A percentile compares a stretch with the other conserved stretches of the same genome.
Evolutionary conservation across 1,140 invertebrate genomes (phyloP).

Genomic region (Saccostrea cuccullata): DNA sequence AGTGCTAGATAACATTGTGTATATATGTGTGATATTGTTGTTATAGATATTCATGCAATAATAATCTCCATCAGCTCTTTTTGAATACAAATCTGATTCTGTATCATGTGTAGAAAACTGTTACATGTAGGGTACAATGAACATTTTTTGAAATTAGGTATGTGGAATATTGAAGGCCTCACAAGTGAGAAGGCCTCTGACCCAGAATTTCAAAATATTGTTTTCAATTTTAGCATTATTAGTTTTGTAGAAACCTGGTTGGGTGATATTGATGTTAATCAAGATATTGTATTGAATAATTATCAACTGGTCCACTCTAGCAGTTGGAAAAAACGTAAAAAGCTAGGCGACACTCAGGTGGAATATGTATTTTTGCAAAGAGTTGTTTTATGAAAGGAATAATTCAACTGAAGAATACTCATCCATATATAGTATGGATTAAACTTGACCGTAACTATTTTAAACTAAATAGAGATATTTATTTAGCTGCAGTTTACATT

Average conservation of each 20-base stretch:
- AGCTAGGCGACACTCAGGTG: conserved; percentile 39
- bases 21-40: no score
- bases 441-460: conserved; percentile 29
- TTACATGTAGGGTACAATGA: not conserved
- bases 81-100: not conserved
- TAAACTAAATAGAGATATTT: conserved; percentile 24
- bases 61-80: no score
- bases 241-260: conserved; percentile 44
- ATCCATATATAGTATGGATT: conserved; percentile 28
- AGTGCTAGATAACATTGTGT: no score
- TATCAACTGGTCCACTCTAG: not conserved
- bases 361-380: conserved; percentile 40
- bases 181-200: conserved; percentile 26
- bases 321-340: conserved; percentile 29
- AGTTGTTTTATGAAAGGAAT: conserved; percentile 38
- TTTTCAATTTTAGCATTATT: conserved; percentile 22
- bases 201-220: not conserved
- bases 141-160: not conserved
- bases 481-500: conserved; percentile 33
- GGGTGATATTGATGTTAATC: conserved; percentile 12
- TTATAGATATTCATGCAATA: no score
- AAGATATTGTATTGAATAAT: not conserved
- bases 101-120: not conserved
- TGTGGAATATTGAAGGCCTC: conserved; percentile 46
- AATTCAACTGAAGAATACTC: not conserved